A percentile compares a stretch with the other conserved stretches of the same genome.
Conservation (phyloP, 2,113 vertebrate species). For the Albula goreensis region DNA sequence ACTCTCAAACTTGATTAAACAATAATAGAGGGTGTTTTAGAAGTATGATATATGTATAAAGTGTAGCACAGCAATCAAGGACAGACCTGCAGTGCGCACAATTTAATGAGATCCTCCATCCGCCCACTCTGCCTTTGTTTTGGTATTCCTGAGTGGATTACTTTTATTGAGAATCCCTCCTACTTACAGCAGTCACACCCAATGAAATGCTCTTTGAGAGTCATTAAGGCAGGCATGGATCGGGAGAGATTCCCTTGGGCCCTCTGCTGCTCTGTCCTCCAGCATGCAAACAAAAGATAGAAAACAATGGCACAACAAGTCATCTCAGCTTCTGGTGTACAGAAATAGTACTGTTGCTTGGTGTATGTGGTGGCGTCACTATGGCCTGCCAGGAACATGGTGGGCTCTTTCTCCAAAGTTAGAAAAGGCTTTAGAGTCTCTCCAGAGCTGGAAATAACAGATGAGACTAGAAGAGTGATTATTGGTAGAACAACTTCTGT, state of each 20-base stretch:
- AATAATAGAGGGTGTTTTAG: constrained; percentile 35
- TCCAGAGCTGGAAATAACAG: too few species aligned
- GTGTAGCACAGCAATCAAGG: constrained; percentile 40
- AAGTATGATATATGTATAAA: constrained; percentile 40
- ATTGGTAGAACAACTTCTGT: too few species aligned
- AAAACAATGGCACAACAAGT: not conserved
- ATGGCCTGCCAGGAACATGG: too few species aligned
- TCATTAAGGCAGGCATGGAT: constrained; percentile 30
- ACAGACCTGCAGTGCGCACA: constrained; percentile 40
- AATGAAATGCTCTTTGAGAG: constrained; percentile 42
- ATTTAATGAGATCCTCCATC: constrained; percentile 39
- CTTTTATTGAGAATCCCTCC: constrained; percentile 24
- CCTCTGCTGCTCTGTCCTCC: not conserved
- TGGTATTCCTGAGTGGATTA: constrained; percentile 40
- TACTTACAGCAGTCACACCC: constrained; percentile 31
- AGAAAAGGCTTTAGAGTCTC: too few species aligned
- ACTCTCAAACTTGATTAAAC: constrained; percentile 40
- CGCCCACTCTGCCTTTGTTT: constrained; percentile 43
- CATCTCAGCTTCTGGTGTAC: not conserved
- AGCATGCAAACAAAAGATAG: not conserved
- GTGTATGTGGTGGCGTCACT: too few species aligned
- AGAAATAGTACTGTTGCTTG: not conserved
- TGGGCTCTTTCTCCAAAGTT: too few species aligned
- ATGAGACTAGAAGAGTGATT: too few species aligned
- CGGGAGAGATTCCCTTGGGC: not conserved